Conservation (phyloP, 2,888 invertebrate genomes). For the Noctua janthina region DNA sequence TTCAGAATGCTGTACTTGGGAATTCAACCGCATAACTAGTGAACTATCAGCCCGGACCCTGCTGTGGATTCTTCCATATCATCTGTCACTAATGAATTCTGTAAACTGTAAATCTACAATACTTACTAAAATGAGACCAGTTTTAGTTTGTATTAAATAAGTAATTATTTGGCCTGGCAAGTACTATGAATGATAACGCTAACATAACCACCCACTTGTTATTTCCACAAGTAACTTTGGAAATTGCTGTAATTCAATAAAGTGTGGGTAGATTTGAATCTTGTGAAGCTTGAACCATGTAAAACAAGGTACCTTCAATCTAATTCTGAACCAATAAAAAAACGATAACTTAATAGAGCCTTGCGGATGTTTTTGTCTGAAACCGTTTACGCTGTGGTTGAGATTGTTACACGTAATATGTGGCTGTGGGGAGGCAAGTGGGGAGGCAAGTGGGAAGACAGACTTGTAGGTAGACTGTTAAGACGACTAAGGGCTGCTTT, state of each 20-base stretch:
- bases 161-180: background rate
- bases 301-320: conserved; percentile 26
- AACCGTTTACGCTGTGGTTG: conserved; percentile 33
- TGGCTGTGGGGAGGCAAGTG: background rate
- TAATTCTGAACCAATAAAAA: conserved; percentile 50
- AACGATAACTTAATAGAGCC: conserved; percentile 54
- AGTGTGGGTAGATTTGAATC: conserved; percentile 25
- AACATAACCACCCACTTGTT: background rate
- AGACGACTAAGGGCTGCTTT: background rate
- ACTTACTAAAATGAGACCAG: background rate
- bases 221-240: conserved; percentile 13
- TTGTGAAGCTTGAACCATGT: conserved; percentile 23
- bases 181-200: background rate
- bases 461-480: background rate
- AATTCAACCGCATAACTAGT: conserved; percentile 61
- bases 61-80: conserved; percentile 24
- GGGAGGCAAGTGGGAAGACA: background rate
- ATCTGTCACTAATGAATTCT: conserved; percentile 15
- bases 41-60: conserved; percentile 23
- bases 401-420: conserved; percentile 7
- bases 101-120: background rate
- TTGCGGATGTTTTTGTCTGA: conserved; percentile 35
- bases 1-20: conserved; percentile 45
- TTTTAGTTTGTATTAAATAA: background rate
- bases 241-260: conserved; percentile 19